Evolutionary conservation across 2,888 invertebrate genomes (phyloP), one percentile per base, ranked within the genome.

Genomic region (Eupithecia dodoneata): DNA sequence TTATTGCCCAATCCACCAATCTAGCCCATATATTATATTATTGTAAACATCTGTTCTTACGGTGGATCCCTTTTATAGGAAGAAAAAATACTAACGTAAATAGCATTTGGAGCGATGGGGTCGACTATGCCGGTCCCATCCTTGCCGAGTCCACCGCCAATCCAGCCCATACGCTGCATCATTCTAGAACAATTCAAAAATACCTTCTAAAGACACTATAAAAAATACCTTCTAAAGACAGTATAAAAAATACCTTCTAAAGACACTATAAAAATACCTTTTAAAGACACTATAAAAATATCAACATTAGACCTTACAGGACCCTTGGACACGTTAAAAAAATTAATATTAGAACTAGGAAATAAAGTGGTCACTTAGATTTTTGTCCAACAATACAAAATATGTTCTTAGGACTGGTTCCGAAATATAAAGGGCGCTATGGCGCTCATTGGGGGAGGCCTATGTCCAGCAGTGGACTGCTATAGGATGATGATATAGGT

Each of bases 1-100:
- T 92, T 90, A 72, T 95, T 96, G 0, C 97, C 97, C 9, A 97
- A 91, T 0, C 97, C 97, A 5, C 97, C 97, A 10, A 93, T 91
- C 97, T 97, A 97, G 0, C 97, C 97, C 96, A 97, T 97, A 85
- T n/a, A n/a, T n/a, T n/a, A n/a, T n/a, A n/a, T n/a, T n/a, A n/a
- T n/a, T n/a, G n/a, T n/a, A n/a, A 70, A 30, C 5, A 70, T n/a
- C 18, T 30, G 18, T 49, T 30, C 15, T 55, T 55, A 55, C 4
- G 52, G 13, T 4, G 9, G 52, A 12, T 2, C 52, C 15, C 52
- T 55, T 15, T 12, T 55, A 15, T 15, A 55, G 7, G 7, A n/a
- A n/a, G n/a, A 5, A 4, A 6, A 18, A 3, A 59, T 18, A 69
- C 69, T 69, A 4, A 92, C 92, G 76, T 90, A 91, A 1, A 81